phyloP scores from a whole-genome alignment of 1,140 invertebrate genomes.

The Neodiprion pinetum region DNA sequence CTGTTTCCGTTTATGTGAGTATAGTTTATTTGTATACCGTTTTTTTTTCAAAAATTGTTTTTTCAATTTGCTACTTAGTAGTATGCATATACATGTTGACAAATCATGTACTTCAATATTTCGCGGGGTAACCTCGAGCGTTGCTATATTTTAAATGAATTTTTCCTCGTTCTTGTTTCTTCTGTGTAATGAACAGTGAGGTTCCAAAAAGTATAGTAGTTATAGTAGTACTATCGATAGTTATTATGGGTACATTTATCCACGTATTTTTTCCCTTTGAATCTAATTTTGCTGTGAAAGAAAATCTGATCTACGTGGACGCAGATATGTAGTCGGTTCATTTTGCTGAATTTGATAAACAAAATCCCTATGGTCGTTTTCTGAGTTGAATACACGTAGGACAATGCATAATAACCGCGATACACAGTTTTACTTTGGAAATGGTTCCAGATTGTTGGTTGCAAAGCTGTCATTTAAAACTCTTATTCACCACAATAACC shows the following conservation, averaged over 20 bases:
- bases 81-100: not conserved
- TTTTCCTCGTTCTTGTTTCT: not conserved
- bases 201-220: no score
- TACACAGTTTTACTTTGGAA: not conserved
- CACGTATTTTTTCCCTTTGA: not conserved
- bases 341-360: not conserved
- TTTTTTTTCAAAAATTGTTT: not conserved
- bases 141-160: not conserved
- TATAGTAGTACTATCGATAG: no score
- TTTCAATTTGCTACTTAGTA: not conserved
- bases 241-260: no score
- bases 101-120: no score
- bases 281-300: not conserved
- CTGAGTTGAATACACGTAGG: not conserved
- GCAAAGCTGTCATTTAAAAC: conserved; percentile 11
- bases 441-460: not conserved
- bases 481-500: conserved; percentile 18
- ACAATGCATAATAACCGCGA: not conserved
- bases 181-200: not conserved
- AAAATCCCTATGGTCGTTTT: not conserved
- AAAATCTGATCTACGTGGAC: not conserved
- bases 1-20: not conserved
- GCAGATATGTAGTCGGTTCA: not conserved
- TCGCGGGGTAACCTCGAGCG: no score
- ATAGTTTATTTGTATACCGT: conserved; percentile 3